phyloP scores from a whole-genome alignment of 2,888 invertebrate species.

The Cyclophora albipunctata region DNA sequence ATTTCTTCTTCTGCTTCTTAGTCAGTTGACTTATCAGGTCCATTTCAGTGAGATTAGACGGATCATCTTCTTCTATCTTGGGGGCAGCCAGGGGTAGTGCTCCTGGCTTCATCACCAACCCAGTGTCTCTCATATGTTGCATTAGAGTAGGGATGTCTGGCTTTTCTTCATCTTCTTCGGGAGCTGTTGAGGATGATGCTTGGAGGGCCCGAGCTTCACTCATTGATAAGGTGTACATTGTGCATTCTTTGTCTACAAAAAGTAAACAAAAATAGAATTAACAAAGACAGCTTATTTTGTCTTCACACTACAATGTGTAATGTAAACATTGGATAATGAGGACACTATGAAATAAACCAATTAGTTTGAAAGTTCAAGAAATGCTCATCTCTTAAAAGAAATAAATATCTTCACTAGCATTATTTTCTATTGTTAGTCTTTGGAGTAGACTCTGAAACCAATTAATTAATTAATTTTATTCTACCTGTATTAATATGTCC shows the following conservation, averaged over 20 bases:
- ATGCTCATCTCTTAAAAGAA: not conserved
- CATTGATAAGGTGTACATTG: slow-evolving; percentile 90
- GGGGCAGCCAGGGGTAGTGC: slow-evolving; percentile 75
- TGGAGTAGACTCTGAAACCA: too few relatives aligned
- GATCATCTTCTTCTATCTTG: slow-evolving; percentile 78
- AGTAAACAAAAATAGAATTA: too few relatives aligned
- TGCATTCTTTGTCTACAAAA: slow-evolving; percentile 91
- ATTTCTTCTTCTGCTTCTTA: slow-evolving; percentile 91
- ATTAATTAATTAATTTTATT: too few relatives aligned
- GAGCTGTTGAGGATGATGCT: slow-evolving; percentile 80
- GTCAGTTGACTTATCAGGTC: slow-evolving; percentile 89
- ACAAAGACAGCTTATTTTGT: too few relatives aligned
- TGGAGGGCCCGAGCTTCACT: slow-evolving; percentile 86
- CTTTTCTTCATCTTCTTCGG: slow-evolving; percentile 79
- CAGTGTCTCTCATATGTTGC: slow-evolving; percentile 94
- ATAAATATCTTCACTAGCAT: too few relatives aligned
- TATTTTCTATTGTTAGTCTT: too few relatives aligned
- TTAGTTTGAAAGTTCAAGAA: not conserved
- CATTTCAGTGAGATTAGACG: slow-evolving; percentile 77
- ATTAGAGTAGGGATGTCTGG: slow-evolving; percentile 81
- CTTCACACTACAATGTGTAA: not conserved
- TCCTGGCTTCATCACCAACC: slow-evolving; percentile 89
- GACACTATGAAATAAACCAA: not conserved
- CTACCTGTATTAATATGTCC: slow-evolving; percentile 96
- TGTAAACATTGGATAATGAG: not conserved